These are phyloP conservation scores for Crossocerus cetratus DNA, from an alignment of 2,888 invertebrate species.

Conservation along the genomic window DNA sequence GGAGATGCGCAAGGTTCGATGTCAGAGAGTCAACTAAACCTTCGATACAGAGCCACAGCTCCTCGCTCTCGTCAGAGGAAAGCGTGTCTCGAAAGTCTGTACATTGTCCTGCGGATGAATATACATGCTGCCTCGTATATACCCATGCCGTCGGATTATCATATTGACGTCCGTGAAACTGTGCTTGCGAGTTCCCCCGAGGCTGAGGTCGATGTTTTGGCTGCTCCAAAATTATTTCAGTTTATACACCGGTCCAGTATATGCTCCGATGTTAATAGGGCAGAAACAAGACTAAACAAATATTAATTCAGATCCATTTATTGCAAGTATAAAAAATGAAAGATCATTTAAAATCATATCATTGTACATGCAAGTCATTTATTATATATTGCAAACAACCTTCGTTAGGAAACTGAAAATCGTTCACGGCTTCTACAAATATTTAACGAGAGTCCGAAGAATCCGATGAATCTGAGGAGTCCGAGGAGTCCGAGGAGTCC, in stretches of 20 bases:
- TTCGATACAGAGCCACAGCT: not conserved
- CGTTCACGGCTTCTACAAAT: no score
- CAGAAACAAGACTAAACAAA: no score
- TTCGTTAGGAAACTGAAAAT: no score
- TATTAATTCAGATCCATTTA: no score
- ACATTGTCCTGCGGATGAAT: constrained; percentile 51
- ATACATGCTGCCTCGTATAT: constrained; percentile 52
- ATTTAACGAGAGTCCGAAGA: no score
- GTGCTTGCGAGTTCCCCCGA: not conserved
- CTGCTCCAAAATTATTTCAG: constrained; percentile 9
- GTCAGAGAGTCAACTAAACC: not conserved
- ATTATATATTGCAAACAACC: no score
- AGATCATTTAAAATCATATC: no score
- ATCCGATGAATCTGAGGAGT: no score
- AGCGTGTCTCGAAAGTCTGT: not conserved
- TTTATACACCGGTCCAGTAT: not conserved
- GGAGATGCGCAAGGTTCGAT: not conserved
- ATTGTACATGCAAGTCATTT: no score
- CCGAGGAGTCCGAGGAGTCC: no score
- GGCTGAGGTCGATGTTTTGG: not conserved
- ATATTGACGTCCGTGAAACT: constrained; percentile 27
- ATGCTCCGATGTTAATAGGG: not conserved
- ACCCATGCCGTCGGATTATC: constrained; percentile 55
- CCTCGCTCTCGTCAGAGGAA: constrained; percentile 22
- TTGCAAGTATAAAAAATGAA: no score